phyloP scores from a whole-genome alignment of 1,140 invertebrate genomes.

The Cotesia chilonis region DNA sequence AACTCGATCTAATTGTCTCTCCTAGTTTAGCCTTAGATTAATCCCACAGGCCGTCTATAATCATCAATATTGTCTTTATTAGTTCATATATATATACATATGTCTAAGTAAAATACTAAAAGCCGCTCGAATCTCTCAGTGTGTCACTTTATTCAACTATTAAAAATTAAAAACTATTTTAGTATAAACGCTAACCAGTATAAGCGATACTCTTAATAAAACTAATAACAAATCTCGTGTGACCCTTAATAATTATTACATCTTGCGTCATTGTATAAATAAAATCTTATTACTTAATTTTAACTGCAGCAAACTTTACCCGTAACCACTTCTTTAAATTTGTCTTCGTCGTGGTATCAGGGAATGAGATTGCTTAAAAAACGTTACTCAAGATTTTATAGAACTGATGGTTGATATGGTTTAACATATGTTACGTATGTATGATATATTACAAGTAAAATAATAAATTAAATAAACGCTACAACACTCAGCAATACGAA shows the following conservation, averaged over 20 bases:
- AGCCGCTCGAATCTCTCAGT: not conserved
- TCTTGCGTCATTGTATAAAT: not conserved
- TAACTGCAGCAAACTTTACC: too few relatives aligned
- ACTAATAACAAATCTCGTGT: slow-evolving; percentile 8
- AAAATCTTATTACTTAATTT: too few relatives aligned
- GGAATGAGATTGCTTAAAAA: too few relatives aligned
- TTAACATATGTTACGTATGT: too few relatives aligned
- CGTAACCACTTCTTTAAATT: too few relatives aligned
- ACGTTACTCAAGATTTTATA: too few relatives aligned
- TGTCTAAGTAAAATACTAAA: not conserved
- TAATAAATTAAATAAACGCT: not conserved
- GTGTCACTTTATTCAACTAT: too few relatives aligned
- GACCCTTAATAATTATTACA: not conserved
- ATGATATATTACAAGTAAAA: not conserved
- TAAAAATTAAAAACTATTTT: too few relatives aligned
- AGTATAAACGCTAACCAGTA: not conserved
- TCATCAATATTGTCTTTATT: slow-evolving; percentile 46
- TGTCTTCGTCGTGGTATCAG: too few relatives aligned
- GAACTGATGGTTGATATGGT: too few relatives aligned
- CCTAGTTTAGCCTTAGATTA: slow-evolving; percentile 58
- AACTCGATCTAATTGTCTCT: slow-evolving; percentile 67
- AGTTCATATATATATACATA: slow-evolving; percentile 6
- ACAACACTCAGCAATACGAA: not conserved
- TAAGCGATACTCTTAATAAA: not conserved
- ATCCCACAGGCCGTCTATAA: slow-evolving; percentile 54